Evolutionary conservation across 2,113 vertebrate genomes (phyloP).

Genomic region (Bucco capensis): DNA sequence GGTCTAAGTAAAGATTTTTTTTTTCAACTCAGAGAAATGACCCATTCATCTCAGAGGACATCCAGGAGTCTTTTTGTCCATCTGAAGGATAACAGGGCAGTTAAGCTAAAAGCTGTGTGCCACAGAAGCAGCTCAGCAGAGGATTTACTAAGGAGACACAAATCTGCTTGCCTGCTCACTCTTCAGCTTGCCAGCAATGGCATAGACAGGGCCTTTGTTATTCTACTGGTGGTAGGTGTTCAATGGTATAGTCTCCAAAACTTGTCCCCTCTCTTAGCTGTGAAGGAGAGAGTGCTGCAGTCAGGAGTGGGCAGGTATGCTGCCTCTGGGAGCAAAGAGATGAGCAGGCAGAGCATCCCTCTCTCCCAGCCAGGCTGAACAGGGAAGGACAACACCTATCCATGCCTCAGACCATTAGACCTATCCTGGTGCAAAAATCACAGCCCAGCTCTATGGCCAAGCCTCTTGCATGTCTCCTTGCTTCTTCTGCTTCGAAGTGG

Average conservation of each 20-base stretch:
- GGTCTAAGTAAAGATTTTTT: background rate
- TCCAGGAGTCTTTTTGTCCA: background rate
- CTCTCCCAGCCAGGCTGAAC: background rate
- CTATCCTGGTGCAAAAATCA: background rate
- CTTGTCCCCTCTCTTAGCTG: background rate
- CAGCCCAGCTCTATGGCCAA: background rate
- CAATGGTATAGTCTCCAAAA: background rate
- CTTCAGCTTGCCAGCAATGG: background rate
- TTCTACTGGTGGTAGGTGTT: background rate
- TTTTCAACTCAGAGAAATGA: background rate
- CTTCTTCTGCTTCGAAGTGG: background rate
- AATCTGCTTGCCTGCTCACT: background rate
- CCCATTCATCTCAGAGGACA: background rate
- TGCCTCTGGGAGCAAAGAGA: background rate
- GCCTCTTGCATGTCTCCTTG: fast-evolving
- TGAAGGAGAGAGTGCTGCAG: background rate
- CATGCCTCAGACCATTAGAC: background rate
- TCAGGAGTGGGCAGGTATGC: background rate
- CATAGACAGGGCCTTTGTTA: background rate
- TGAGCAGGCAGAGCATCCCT: background rate
- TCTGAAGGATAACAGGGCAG: background rate
- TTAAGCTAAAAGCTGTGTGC: background rate
- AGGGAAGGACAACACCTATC: background rate
- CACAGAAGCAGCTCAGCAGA: background rate
- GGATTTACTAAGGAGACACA: background rate